Base-by-base conservation (phyloP, 2,113 vertebrate species). In the Misgurnus mizolepis region DNA sequence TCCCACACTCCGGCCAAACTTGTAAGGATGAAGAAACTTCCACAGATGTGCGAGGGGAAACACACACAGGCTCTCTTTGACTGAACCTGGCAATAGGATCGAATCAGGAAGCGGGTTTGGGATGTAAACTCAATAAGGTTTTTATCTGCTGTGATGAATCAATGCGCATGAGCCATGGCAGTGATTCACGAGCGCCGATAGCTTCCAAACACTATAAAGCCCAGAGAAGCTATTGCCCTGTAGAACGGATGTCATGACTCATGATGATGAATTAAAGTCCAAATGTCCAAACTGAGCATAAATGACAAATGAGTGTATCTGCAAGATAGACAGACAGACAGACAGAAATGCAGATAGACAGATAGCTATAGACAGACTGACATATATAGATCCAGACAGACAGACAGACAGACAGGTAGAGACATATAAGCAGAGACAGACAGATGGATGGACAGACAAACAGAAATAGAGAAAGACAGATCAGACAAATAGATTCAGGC, bases 31-130 rank as follows among this genome's bases (percentile, higher is more conserved):
- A 47, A 82, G 77, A 90, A 89, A 88, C 80, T 79, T 83, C 83
- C 88, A 86, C 86, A 85, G 87, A 88, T 89, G 87, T 86, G 85
- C 45, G 85, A 88, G 88, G 22, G 69, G 79, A 81, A 79, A 83
- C 79, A 92, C 88, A 92, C 88, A 90, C 77, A 91, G 86, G 76
- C 81, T 70, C 78, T 83, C 85, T 90, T 90, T 90, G 78, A 90
- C 83, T 67, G 81, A 72, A 47, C 70, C 85, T 88, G 90, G 89
- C 87, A 74, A 81, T n/a, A 65, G 80, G 66, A 76, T 86, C 68
- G 55, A 81, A 81, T 83, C 77, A 65, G 89, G 88, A 91, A 89
- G 88, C 91, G 87, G 89, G 83, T 87, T 89, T 86, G 78, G 80
- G 65, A 49, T 76, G 22, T 72, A 83, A 88, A 76, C 55, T 62